Evolutionary conservation across 2,888 invertebrate species (phyloP).

Genomic region (Ophion ellenae): DNA sequence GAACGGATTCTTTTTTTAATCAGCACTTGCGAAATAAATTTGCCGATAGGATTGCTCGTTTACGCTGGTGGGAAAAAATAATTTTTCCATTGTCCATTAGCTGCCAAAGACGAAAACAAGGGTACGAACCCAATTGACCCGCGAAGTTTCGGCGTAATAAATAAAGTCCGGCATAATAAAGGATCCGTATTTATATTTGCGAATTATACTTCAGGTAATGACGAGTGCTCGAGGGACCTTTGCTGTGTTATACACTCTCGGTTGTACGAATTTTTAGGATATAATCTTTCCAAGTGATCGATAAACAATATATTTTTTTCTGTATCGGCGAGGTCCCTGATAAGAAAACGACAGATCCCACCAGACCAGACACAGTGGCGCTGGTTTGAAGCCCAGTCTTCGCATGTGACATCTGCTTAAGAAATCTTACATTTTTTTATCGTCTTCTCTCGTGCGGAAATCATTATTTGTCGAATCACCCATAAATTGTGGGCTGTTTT

Average conservation of each 20-base stretch:
- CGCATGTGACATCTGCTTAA: background rate
- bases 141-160: too few relatives aligned
- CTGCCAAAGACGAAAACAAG: too few relatives aligned
- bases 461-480: background rate
- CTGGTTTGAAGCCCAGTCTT: conserved; percentile 44
- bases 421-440: background rate
- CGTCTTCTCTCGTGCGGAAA: background rate
- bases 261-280: background rate
- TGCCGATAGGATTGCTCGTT: background rate
- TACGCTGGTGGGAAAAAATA: background rate
- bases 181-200: background rate
- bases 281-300: conserved; percentile 25
- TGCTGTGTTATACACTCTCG: too few relatives aligned
- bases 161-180: background rate
- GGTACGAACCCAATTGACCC: too few relatives aligned
- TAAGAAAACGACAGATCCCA: conserved; percentile 63
- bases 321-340: conserved; percentile 41
- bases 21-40: background rate
- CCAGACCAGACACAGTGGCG: conserved; percentile 71
- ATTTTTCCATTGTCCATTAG: background rate
- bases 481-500: background rate
- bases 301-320: conserved; percentile 39
- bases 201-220: background rate
- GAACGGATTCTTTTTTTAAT: background rate
- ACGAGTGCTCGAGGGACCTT: background rate